These are phyloP conservation scores for Pentalonia nigronervosa DNA, from an alignment of 1,140 invertebrate species.

Conservation along the genomic window DNA sequence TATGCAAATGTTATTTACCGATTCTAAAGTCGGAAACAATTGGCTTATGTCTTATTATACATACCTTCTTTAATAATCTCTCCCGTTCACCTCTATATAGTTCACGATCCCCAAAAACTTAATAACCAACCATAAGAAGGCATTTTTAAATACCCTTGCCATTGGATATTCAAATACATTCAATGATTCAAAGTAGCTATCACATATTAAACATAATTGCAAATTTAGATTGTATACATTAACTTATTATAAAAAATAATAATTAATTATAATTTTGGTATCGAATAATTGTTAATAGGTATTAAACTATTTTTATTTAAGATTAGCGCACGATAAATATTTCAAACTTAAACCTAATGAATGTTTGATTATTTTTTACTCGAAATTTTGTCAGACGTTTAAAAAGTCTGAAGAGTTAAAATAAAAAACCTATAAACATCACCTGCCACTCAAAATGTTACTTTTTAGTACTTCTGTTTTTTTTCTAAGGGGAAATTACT, in stretches of 20 bases:
- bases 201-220: not conserved
- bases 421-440: conserved; percentile 33
- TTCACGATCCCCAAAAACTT: not conserved
- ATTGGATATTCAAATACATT: not conserved
- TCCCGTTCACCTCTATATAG: not conserved
- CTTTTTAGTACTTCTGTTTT: not conserved
- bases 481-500: not conserved
- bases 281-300: not conserved
- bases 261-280: not conserved
- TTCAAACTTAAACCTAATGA: not conserved
- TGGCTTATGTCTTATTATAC: not conserved
- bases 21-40: not conserved
- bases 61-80: not conserved
- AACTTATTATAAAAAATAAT: not conserved
- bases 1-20: not conserved
- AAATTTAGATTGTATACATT: not conserved
- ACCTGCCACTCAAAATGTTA: conserved; percentile 26
- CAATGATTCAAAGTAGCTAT: not conserved
- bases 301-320: not conserved
- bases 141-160: not conserved
- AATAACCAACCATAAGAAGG: not conserved
- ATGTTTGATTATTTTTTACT: conserved; percentile 9
- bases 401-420: not conserved
- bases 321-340: not conserved
- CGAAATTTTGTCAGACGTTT: not conserved